Evolutionary conservation across 1,140 invertebrate genomes (phyloP).

Genomic region (Lordiphosa collinella): DNA sequence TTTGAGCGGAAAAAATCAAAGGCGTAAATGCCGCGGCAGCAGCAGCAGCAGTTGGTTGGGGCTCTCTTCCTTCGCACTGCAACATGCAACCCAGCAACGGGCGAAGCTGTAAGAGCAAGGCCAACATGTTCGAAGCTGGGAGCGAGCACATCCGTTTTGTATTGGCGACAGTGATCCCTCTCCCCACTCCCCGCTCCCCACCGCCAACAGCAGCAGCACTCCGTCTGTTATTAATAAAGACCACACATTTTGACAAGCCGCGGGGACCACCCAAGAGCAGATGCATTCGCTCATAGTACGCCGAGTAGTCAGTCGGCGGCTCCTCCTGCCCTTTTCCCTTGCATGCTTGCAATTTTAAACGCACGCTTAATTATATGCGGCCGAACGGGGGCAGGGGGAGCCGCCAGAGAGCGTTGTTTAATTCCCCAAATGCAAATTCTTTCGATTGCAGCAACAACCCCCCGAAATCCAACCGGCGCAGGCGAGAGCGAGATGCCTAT

Average conservation of each 20-base stretch:
- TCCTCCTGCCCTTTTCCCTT: conserved; percentile 23
- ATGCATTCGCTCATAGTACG: conserved; percentile 26
- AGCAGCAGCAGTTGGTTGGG: not conserved
- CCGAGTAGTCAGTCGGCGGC: not conserved
- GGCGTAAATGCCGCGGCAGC: conserved; percentile 50
- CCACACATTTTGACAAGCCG: conserved; percentile 79
- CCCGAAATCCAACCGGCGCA: conserved; percentile 4
- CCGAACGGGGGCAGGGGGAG: not conserved
- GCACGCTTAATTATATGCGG: conserved; percentile 70
- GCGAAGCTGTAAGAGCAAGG: conserved; percentile 6
- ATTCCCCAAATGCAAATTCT: conserved; percentile 75
- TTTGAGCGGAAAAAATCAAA: conserved; percentile 76
- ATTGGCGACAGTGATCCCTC: conserved; percentile 59
- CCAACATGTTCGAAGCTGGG: conserved; percentile 46
- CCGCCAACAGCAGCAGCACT: conserved; percentile 12
- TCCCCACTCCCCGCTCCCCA: not conserved
- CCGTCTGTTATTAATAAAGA: conserved; percentile 78
- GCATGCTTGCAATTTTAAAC: conserved; percentile 71
- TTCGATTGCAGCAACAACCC: conserved; percentile 29
- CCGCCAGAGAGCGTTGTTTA: conserved; percentile 41
- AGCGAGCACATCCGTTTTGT: conserved; percentile 63
- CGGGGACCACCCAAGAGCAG: conserved; percentile 78
- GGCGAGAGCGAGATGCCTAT: conserved; percentile 66
- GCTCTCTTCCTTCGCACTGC: conserved; percentile 22
- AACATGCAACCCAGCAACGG: conserved; percentile 14